Percentiles rank a stretch among this genome's conserved stretches.
phyloP scores from a whole-genome alignment of 23 tunicate species.

The Trididemnum miniatum region DNA sequence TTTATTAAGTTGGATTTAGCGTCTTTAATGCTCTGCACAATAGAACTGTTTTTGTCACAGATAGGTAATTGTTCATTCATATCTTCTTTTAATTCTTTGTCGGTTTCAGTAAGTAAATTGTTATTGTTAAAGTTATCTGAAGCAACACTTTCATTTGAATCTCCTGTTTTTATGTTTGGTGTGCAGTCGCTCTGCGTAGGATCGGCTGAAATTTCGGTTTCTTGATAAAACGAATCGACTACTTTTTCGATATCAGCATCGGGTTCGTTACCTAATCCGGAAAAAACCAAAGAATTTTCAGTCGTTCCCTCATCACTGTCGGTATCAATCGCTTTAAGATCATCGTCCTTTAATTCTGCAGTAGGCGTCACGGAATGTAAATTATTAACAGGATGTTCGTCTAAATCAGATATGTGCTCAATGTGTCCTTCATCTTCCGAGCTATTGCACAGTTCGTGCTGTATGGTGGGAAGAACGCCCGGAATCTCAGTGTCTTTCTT shows the following conservation, averaged over 20 bases:
- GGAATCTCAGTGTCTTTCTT: conserved; percentile 9
- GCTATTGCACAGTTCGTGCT: conserved; percentile 35
- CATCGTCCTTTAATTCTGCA: background rate
- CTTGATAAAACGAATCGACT: conserved; percentile 15
- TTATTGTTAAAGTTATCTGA: background rate
- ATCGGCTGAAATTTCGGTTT: conserved; percentile 19
- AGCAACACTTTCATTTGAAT: background rate
- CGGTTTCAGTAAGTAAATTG: background rate
- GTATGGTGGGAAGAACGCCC: background rate
- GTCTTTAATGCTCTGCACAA: background rate
- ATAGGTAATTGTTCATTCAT: background rate
- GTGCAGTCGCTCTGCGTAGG: too few species aligned
- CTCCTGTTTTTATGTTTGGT: background rate
- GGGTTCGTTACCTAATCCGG: background rate
- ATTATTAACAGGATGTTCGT: background rate
- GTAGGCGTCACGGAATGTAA: background rate
- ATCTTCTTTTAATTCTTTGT: background rate
- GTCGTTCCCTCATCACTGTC: background rate
- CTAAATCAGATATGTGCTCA: conserved; percentile 36
- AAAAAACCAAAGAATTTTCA: background rate
- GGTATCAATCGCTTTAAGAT: background rate
- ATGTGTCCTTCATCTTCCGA: conserved; percentile 39
- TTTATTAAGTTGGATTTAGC: background rate
- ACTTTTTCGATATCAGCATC: background rate
- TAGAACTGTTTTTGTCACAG: background rate